A percentile compares a stretch with the other conserved stretches of the same genome.
Evolutionary conservation across 2,888 invertebrate species (phyloP).

Genomic region (Vesta saturnalis): DNA sequence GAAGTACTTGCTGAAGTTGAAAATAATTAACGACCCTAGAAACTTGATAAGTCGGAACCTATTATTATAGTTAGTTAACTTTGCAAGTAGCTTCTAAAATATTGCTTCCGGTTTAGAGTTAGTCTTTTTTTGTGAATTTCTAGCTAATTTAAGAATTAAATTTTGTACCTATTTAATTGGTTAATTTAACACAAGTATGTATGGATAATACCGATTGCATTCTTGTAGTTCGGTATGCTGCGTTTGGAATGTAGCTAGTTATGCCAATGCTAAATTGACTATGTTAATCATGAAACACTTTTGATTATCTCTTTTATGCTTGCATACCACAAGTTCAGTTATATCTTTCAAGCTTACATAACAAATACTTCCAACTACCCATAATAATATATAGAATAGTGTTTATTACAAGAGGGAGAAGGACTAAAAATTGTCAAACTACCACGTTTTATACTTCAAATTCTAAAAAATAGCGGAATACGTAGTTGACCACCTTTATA

Average conservation of each 20-base stretch:
- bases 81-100: conserved; percentile 10
- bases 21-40: conserved; percentile 10
- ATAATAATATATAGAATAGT: too few species aligned
- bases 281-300: neutral
- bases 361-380: too few species aligned
- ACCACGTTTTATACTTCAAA: too few species aligned
- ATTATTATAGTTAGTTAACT: conserved; percentile 15
- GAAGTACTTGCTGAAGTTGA: conserved; percentile 1
- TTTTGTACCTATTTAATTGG: neutral
- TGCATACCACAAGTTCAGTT: too few species aligned
- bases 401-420: too few species aligned
- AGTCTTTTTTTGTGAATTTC: neutral
- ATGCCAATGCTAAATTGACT: conserved; percentile 5
- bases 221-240: neutral
- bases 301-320: too few species aligned
- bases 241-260: conserved; percentile 3
- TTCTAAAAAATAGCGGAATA: too few species aligned
- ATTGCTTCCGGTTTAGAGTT: neutral
- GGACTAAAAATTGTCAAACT: too few species aligned
- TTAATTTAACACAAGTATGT: neutral
- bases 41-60: conserved; percentile 14
- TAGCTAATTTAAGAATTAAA: neutral
- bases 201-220: neutral
- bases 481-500: too few species aligned
- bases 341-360: too few species aligned